Percentiles rank a stretch among this genome's conserved stretches.
Evolutionary conservation across 1,140 invertebrate species (phyloP).

Genomic region (Ylistrum balloti): DNA sequence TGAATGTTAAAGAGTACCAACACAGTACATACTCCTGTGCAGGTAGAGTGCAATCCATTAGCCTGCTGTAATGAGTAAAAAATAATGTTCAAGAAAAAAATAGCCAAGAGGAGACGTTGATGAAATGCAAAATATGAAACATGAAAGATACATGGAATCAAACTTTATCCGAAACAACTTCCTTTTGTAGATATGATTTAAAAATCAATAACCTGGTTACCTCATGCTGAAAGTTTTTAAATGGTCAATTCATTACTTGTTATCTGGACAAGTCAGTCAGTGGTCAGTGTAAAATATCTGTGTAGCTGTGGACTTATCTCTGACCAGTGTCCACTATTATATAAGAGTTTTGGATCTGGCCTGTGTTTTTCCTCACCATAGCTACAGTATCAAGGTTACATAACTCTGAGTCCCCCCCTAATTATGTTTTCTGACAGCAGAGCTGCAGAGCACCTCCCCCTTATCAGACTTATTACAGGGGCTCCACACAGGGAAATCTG

Average conservation of each 20-base stretch:
- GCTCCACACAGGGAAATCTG: neutral
- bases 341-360: conserved; percentile 3
- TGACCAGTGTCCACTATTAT: conserved; percentile 16
- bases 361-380: conserved; percentile 33
- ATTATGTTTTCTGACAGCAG: conserved; percentile 38
- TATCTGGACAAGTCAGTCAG: neutral
- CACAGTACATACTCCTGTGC: too few relatives aligned
- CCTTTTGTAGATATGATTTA: neutral
- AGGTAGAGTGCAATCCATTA: too few relatives aligned
- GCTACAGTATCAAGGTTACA: neutral
- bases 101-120: too few relatives aligned
- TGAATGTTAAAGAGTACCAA: too few relatives aligned
- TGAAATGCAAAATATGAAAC: too few relatives aligned
- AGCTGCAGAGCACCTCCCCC: conserved; percentile 2
- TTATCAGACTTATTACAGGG: neutral
- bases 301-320: conserved; percentile 37
- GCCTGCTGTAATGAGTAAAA: too few relatives aligned
- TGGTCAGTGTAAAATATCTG: conserved; percentile 39
- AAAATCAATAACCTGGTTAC: conserved; percentile 5
- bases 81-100: too few relatives aligned
- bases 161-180: too few relatives aligned
- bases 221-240: conserved; percentile 35
- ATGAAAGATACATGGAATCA: too few relatives aligned
- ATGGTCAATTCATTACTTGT: conserved; percentile 35
- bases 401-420: neutral